These are phyloP conservation scores for Schizopygopsis malacanthus DNA, from an alignment of 2,797 vertebrate species.

Conservation along the genomic window DNA sequence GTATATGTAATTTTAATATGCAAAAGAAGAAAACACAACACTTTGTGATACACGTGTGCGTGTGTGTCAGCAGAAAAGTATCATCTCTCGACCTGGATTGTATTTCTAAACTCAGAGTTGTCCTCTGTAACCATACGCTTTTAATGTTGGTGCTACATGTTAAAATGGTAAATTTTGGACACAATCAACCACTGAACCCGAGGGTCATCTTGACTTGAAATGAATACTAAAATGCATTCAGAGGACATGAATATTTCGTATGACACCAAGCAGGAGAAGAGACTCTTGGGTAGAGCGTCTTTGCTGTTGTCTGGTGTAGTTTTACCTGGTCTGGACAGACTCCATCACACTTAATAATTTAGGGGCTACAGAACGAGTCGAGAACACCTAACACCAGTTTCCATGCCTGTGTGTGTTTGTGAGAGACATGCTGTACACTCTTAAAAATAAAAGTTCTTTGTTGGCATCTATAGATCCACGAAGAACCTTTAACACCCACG, in stretches of 20 bases:
- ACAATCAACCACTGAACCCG: neutral
- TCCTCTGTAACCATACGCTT: neutral
- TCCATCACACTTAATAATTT: conserved; percentile 71
- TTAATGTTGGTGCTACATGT: neutral
- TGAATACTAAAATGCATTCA: neutral
- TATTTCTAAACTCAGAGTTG: neutral
- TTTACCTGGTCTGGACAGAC: conserved; percentile 64
- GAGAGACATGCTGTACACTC: neutral
- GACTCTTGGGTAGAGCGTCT: neutral
- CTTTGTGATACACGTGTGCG: neutral
- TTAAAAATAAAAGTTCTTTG: neutral
- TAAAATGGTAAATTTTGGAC: neutral
- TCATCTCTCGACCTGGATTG: conserved; percentile 8
- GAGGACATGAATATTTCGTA: conserved; percentile 54
- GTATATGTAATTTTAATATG: neutral
- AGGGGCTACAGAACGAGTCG: conserved; percentile 42
- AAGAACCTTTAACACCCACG: neutral
- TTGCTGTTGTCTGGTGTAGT: conserved; percentile 63
- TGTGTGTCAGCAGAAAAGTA: neutral
- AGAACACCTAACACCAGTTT: conserved; percentile 27
- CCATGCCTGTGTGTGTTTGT: conserved; percentile 1
- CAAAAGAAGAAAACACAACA: neutral
- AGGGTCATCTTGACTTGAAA: neutral
- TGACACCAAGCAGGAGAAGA: conserved; percentile 37
- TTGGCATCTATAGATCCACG: neutral